A percentile compares a stretch with the other conserved stretches of the same genome.
These are phyloP conservation scores for Helleia helle DNA, from an alignment of 2,888 invertebrate genomes.

Conservation along the genomic window DNA sequence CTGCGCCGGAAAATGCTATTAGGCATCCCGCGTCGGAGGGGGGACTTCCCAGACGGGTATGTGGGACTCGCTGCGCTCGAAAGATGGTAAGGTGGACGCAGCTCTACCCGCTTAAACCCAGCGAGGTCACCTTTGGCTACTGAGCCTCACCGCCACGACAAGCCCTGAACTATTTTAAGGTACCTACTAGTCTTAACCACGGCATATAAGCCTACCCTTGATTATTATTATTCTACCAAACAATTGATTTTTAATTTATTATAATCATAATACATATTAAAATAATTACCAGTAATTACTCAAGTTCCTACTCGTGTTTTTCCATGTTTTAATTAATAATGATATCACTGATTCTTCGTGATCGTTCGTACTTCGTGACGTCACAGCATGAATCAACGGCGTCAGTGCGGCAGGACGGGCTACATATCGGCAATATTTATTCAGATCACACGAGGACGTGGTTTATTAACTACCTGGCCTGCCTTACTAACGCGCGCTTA, in stretches of 20 bases:
- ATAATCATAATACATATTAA: neutral
- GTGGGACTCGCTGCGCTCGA: too few relatives aligned
- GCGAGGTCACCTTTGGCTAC: too few relatives aligned
- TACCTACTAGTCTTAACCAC: too few relatives aligned
- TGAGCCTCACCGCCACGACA: too few relatives aligned
- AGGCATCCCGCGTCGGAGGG: too few relatives aligned
- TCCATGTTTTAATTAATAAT: constrained; percentile 6
- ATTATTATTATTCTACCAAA: too few relatives aligned
- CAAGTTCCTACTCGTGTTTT: constrained; percentile 1
- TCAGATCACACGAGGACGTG: neutral
- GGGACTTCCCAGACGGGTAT: too few relatives aligned
- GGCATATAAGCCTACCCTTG: too few relatives aligned
- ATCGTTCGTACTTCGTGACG: constrained; percentile 6
- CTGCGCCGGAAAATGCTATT: too few relatives aligned
- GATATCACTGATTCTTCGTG: constrained; percentile 7
- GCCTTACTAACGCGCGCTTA: neutral
- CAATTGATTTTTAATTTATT: neutral
- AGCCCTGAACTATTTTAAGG: too few relatives aligned
- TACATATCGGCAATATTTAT: constrained; percentile 1
- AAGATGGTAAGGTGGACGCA: too few relatives aligned
- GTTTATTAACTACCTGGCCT: neutral
- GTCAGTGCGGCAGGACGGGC: neutral
- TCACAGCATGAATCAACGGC: constrained; percentile 5
- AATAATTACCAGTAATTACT: neutral
- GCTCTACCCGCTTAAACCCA: too few relatives aligned